These are phyloP conservation scores for Sisor rabdophorus DNA, from an alignment of 2,113 vertebrate species.

Conservation along the genomic window DNA sequence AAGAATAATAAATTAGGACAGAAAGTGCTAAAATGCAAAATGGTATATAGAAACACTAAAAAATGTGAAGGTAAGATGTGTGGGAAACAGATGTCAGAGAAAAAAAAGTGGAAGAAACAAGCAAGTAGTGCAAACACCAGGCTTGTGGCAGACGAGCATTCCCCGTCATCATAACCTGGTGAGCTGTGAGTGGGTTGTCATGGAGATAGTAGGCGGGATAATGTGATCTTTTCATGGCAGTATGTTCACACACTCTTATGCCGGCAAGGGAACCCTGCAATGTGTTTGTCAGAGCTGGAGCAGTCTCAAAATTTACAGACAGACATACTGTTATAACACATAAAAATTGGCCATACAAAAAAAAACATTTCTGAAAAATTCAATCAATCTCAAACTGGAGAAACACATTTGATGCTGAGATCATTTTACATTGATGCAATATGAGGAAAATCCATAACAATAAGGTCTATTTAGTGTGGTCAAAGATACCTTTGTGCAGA, in stretches of 20 bases:
- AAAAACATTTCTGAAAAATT: conserved; percentile 20
- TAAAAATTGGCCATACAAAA: conserved; percentile 40
- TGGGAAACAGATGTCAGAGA: not conserved
- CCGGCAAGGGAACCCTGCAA: conserved; percentile 39
- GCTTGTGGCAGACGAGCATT: conserved; percentile 45
- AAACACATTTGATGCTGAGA: not conserved
- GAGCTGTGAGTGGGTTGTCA: conserved; percentile 58
- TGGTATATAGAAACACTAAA: not conserved
- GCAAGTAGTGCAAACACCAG: conserved; percentile 22
- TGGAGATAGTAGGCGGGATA: conserved; percentile 54
- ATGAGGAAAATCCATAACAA: conserved; percentile 12
- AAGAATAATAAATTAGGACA: not conserved
- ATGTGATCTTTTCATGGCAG: conserved; percentile 42
- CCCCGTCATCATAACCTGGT: conserved; percentile 57
- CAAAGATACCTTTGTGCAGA: not conserved
- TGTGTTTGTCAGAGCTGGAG: conserved; percentile 29
- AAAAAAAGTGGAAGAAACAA: conserved; percentile 20
- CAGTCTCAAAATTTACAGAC: conserved; percentile 10
- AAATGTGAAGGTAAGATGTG: not conserved
- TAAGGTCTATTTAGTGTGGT: not conserved
- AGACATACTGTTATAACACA: conserved; percentile 22
- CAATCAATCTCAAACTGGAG: conserved; percentile 3
- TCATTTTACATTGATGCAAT: conserved; percentile 11
- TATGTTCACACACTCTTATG: conserved; percentile 55
- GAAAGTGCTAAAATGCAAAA: not conserved